Base-by-base conservation (phyloP, 1,140 invertebrate species). In the Dendroctonus ponderosae region DNA sequence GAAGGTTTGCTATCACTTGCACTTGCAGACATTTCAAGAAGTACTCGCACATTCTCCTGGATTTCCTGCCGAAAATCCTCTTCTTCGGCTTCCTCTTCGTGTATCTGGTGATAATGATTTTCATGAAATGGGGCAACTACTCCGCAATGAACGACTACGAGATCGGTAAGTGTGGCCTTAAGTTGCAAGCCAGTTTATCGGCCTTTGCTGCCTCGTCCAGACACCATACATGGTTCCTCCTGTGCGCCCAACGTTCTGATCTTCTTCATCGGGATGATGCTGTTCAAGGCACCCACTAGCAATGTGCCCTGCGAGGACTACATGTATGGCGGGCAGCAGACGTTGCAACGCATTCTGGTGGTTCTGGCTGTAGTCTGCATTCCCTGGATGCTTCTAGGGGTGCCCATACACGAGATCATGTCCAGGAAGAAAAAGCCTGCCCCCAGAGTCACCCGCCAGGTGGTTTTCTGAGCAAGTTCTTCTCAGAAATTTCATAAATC, bases 321-420 rank as follows among this genome's bases (percentile, higher is more conserved):
- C 71, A 92, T 93, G 89, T 94, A 82, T 75, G 71, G 74, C 15
- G 90, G 91, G 7, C 89, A 92, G 75, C 78, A 79, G 70, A 83
- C 76, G 6, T 76, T 99, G 49, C 95, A 99, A 81, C 87, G 85
- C 72, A 82, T 96, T 56, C 84, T 99, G 40, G 88, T 99, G 9
- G 66, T 97, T 1, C 66, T 92, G 26, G 95, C 94, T 5, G 68
- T 98, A 8, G 69, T 93, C n/a, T 98, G 96, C 78, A 85, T 98
- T 67, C 97, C 97, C 0, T 92, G 95, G 81, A 97, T 99, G 95
- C 80, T 99, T 67, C 80, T 96, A 37, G 91, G 89, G 5, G 99
- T 98, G 79, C 97, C 97, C 0, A 85, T 95, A 68, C 84, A 90
- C 74, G 84, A 95, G 37, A 87, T 90, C 80, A 81, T 78, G 8